phyloP scores from a whole-genome alignment of 2,797 vertebrate genomes.

The Clamator glandarius region DNA sequence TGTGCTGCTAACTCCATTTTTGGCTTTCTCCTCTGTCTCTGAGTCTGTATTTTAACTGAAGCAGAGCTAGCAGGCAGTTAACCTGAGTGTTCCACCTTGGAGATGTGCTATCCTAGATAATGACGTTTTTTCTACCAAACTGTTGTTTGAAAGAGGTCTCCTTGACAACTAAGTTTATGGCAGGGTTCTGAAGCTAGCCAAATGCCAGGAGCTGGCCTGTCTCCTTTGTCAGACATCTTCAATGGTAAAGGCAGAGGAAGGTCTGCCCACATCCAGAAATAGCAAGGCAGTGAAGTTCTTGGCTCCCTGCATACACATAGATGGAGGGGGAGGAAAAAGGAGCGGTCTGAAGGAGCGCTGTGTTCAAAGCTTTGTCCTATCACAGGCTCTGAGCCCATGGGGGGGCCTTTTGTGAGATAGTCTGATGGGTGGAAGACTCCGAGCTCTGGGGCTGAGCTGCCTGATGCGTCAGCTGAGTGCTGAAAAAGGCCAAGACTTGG shows the following conservation, averaged over 20 bases:
- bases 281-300: not conserved
- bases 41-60: not conserved
- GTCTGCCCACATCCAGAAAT: conserved; percentile 12
- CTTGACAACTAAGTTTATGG: conserved; percentile 45
- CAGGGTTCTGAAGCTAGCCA: conserved; percentile 17
- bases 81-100: not conserved
- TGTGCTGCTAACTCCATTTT: conserved; percentile 24
- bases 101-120: conserved; percentile 4
- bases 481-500: conserved; percentile 28
- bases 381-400: not conserved
- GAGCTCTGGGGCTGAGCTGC: not conserved
- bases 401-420: not conserved
- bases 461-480: not conserved
- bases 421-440: not conserved
- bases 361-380: not conserved
- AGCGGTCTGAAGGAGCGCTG: not conserved
- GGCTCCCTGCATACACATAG: not conserved
- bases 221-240: conserved; percentile 47
- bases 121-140: conserved; percentile 13
- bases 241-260: not conserved
- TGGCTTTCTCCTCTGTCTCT: not conserved
- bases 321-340: not conserved
- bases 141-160: conserved; percentile 29
- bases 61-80: conserved; percentile 14
- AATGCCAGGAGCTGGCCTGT: conserved; percentile 28